These are phyloP conservation scores for Columba janthina DNA, from an alignment of 2,113 vertebrate genomes.

Conservation along the genomic window DNA sequence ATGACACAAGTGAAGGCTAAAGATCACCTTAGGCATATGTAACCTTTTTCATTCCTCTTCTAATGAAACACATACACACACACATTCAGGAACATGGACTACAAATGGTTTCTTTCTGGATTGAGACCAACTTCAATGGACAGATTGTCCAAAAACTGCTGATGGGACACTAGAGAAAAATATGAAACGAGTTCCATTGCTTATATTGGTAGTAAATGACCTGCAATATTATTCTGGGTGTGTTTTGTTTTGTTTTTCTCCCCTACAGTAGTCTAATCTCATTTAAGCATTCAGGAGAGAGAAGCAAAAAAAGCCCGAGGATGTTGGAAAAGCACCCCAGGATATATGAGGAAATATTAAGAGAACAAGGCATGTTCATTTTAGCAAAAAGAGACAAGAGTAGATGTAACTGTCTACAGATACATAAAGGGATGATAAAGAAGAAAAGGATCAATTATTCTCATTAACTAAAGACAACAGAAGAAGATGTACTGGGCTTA, in stretches of 20 bases:
- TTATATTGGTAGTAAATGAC: background rate
- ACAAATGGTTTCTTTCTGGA: background rate
- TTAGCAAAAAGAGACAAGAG: background rate
- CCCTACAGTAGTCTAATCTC: background rate
- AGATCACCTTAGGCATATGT: rapidly evolving
- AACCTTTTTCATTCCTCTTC: background rate
- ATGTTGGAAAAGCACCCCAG: background rate
- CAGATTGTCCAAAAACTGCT: background rate
- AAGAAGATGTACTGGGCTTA: background rate
- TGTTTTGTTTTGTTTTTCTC: background rate
- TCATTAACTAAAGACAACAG: constrained; percentile 49
- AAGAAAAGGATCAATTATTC: constrained; percentile 13
- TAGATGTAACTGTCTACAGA: background rate
- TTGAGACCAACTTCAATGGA: background rate
- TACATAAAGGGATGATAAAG: background rate
- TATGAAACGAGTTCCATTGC: background rate
- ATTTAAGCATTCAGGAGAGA: background rate
- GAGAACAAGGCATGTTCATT: background rate
- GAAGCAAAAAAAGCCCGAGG: background rate
- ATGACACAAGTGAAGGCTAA: rapidly evolving
- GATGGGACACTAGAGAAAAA: background rate
- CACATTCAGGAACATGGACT: background rate
- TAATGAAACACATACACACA: background rate
- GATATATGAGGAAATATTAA: background rate
- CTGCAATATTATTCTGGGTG: background rate